These are phyloP conservation scores for Drosophila subpulchrella DNA, from an alignment of 1,140 invertebrate genomes.

Conservation along the genomic window DNA sequence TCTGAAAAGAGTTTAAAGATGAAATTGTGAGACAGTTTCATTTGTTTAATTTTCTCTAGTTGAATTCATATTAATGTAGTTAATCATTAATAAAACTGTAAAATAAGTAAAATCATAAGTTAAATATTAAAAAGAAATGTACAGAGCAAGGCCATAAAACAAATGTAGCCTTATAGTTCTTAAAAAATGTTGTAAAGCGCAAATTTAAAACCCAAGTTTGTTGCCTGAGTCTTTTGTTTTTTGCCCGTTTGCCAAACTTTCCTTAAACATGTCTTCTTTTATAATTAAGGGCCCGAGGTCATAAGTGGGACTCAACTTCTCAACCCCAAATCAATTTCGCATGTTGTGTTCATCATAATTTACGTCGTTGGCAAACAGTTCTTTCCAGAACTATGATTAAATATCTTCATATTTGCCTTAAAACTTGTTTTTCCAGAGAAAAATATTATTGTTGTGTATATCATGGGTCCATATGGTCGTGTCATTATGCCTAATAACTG, in stretches of 20 bases:
- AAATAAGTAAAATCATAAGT: neutral
- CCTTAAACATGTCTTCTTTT: neutral
- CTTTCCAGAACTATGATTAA: slow-evolving; percentile 5
- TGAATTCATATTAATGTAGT: no score
- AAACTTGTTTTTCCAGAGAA: slow-evolving; percentile 39
- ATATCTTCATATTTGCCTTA: neutral
- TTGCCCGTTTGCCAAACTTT: neutral
- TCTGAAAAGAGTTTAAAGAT: slow-evolving; percentile 9
- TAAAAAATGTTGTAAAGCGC: neutral
- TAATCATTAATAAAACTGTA: no score
- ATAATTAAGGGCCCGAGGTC: slow-evolving; percentile 2
- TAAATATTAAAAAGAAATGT: neutral
- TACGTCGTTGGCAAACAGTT: slow-evolving; percentile 13
- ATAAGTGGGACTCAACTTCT: neutral
- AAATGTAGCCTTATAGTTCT: neutral
- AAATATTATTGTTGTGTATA: neutral
- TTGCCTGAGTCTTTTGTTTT: slow-evolving; percentile 41
- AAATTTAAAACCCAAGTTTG: slow-evolving; percentile 22
- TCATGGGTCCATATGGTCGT: slow-evolving; percentile 2
- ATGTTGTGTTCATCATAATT: slow-evolving; percentile 27
- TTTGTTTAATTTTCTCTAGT: neutral
- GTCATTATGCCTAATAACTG: slow-evolving; percentile 1
- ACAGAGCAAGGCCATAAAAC: neutral
- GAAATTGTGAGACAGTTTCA: neutral
- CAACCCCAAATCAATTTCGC: slow-evolving; percentile 29